These are phyloP conservation scores for Semaprochilodus insignis DNA, from an alignment of 2,797 vertebrate genomes.

Conservation along the genomic window DNA sequence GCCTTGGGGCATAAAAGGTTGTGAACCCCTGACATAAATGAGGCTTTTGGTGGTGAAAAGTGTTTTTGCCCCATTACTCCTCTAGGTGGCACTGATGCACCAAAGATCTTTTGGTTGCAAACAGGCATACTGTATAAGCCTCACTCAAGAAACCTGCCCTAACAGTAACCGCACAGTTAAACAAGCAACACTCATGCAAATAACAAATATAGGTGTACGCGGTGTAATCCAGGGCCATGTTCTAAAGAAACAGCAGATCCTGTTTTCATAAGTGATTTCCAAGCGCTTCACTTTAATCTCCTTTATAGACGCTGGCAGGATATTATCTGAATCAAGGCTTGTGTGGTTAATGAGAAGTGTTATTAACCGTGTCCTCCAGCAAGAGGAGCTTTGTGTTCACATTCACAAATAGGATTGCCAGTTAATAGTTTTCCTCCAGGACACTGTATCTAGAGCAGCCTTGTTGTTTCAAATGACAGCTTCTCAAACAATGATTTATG, in stretches of 20 bases:
- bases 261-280: neutral
- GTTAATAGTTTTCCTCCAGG: conserved; percentile 27
- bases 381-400: conserved; percentile 37
- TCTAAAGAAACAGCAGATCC: neutral
- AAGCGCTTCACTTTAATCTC: neutral
- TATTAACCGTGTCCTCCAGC: conserved; percentile 33
- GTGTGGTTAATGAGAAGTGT: conserved; percentile 30
- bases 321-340: conserved; percentile 1
- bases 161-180: neutral
- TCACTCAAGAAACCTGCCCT: neutral
- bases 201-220: neutral
- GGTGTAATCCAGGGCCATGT: neutral
- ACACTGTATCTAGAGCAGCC: conserved; percentile 49
- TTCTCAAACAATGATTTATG: conserved; percentile 52
- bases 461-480: conserved; percentile 50
- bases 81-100: conserved; percentile 38
- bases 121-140: neutral
- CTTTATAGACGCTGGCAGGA: conserved; percentile 5
- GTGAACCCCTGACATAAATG: no score
- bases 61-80: conserved; percentile 27
- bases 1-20: no score
- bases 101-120: conserved; percentile 3
- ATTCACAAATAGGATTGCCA: conserved; percentile 17
- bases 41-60: neutral
- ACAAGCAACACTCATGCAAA: neutral